Conservation (phyloP, 2,113 vertebrate genomes). For the Lycaon pictus region DNA sequence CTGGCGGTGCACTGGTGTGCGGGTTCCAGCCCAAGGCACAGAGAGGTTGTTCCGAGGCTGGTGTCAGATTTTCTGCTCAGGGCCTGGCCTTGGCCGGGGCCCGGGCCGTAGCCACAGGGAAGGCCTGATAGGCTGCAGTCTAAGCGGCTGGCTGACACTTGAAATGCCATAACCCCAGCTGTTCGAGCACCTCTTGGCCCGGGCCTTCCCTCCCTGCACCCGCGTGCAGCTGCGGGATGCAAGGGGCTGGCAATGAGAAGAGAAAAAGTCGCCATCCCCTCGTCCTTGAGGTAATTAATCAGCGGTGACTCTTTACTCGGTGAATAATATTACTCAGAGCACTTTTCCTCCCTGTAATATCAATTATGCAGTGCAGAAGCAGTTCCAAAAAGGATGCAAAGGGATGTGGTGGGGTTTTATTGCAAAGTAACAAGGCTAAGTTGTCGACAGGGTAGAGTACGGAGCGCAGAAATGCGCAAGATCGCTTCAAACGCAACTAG, state of each 20-base stretch:
- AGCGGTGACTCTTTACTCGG: slow-evolving; percentile 74
- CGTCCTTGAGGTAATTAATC: slow-evolving; percentile 90
- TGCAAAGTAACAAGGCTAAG: slow-evolving; percentile 10
- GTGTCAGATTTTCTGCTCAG: slow-evolving; percentile 82
- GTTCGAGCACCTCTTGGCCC: slow-evolving; percentile 72
- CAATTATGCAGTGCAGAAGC: background rate
- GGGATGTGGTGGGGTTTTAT: background rate
- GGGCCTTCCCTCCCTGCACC: slow-evolving; percentile 68
- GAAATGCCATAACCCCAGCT: slow-evolving; percentile 83
- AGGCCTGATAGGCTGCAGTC: slow-evolving; percentile 86
- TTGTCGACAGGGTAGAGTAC: background rate
- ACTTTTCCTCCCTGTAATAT: background rate
- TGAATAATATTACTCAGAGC: slow-evolving; percentile 77
- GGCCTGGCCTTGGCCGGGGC: slow-evolving; percentile 73
- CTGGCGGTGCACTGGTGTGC: slow-evolving; percentile 77
- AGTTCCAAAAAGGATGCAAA: background rate
- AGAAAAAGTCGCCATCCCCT: slow-evolving; percentile 80
- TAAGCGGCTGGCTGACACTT: slow-evolving; percentile 85
- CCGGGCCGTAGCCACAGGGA: slow-evolving; percentile 77
- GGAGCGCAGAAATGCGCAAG: background rate
- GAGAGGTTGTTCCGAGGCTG: slow-evolving; percentile 79
- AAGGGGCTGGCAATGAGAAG: slow-evolving; percentile 49
- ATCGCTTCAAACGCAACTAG: rapidly evolving
- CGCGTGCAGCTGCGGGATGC: background rate
- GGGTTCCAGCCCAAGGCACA: slow-evolving; percentile 82